Base-by-base conservation (phyloP, 2,797 vertebrate species). In the Distichodus sexfasciatus region DNA sequence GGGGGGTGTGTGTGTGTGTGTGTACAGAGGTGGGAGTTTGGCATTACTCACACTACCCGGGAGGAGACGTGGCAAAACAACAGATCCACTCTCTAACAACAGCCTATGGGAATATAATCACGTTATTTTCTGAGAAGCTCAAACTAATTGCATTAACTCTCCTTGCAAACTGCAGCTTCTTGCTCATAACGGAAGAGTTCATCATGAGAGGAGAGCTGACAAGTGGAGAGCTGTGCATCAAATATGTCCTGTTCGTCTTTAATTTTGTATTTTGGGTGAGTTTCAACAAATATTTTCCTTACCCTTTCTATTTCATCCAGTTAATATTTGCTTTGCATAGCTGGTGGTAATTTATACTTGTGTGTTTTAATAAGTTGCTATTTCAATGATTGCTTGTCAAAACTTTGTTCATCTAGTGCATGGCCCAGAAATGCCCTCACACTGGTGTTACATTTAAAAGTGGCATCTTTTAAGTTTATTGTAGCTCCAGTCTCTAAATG, bases 191-290 rank as follows among this genome's bases (percentile, higher is more conserved):
- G 5, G 31, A 23, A 36, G 31, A 53, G 3, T 15, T 74, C 69
- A 75, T 21, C 38, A 92, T 91, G 91, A n/a, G n/a, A n/a, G 66
- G 84, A 38, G 82, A 81, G 19, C 79, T 92, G 8, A 87, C 77
- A 75, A 79, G 85, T 77, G 84, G 83, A 84, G 90, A 91, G 71
- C 19, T 85, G 43, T 88, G 88, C 76, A 77, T 91, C 46, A 92
- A 92, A 51, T 91, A 91, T 71, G 65, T 87, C 0, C 60, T 92
- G 1, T 91, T 92, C 79, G 58, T 80, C 82, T 91, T 92, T 50
- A 92, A 91, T 58, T 92, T 92, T 73, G 29, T 92, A 58, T 86
- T 89, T 71, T 92, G 90, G 90, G 90, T 91, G 24, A 91, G 87
- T 82, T 28, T 26, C 4, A 28, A 14, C 29, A 60, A 10, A 72